Evolutionary conservation across 2,888 invertebrate genomes (phyloP).

Genomic region (Orchesellides sinensis): DNA sequence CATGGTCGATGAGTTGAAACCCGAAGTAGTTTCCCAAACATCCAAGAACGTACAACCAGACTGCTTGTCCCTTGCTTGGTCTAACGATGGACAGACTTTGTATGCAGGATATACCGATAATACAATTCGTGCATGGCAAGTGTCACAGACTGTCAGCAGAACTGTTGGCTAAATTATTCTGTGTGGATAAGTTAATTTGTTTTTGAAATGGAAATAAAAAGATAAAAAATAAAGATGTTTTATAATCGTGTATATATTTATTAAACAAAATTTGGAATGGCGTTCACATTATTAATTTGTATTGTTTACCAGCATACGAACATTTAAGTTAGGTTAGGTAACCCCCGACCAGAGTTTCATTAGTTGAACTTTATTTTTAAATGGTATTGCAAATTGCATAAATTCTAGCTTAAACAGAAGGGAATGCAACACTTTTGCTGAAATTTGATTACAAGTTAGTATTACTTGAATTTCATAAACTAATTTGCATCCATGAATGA

Average conservation of each 20-base stretch:
- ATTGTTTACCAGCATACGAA: too few species aligned
- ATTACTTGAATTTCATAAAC: too few species aligned
- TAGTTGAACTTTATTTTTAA: too few species aligned
- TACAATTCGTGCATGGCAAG: conserved; percentile 99
- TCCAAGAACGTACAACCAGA: conserved; percentile 94
- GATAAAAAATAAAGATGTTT: conserved; percentile 31
- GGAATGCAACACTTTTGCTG: too few species aligned
- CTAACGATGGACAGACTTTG: conserved; percentile 98
- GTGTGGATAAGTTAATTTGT: conserved; percentile 22
- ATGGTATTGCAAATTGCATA: too few species aligned
- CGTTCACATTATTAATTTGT: too few species aligned
- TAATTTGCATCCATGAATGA: too few species aligned
- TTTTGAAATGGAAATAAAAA: conserved; percentile 64
- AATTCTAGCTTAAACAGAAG: too few species aligned
- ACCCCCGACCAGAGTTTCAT: too few species aligned
- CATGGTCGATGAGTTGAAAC: conserved; percentile 98
- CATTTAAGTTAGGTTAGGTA: too few species aligned
- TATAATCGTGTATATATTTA: conserved; percentile 30
- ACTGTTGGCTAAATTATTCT: conserved; percentile 45
- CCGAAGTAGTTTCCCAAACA: conserved; percentile 88
- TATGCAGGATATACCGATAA: conserved; percentile 99
- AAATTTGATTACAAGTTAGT: too few species aligned
- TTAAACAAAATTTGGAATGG: background rate
- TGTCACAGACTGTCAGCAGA: conserved; percentile 77
- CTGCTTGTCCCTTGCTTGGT: conserved; percentile 98